Base-by-base conservation (phyloP, 2,888 invertebrate species). In the Dione juno region DNA sequence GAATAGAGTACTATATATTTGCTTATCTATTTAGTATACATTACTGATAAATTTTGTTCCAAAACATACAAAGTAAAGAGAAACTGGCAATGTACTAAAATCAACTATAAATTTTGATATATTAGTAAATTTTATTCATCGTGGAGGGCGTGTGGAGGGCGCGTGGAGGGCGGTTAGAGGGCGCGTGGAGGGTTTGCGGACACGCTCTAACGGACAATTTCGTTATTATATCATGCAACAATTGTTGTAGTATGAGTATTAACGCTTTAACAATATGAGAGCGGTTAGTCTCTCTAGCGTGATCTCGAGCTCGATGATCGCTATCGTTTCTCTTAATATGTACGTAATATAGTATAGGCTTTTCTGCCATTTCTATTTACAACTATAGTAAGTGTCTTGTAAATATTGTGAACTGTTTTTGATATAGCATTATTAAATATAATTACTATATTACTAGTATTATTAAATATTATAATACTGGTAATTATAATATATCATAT, bases 181-280 rank as follows among this genome's bases (percentile, higher is more conserved):
- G n/a, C n/a, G n/a, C n/a, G 65, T 21, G 43, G 35, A 66, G 58
- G 19, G 66, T n/a, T 43, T 43, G 61, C 61, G 66, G 59, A 66
- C 52, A 66, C 53, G 70, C 53, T 70, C 70, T 61, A 66, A 45
- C 70, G 66, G 19, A 70, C 59, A 70, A 70, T 66, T 66, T 66
- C 45, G 70, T 70, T 66, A 66, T 70, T 59, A 70, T 61, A 61
- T 64, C 57, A 66, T 45, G 53, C 66, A 70, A 70, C 66, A 59
- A 70, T 66, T 70, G 66, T 59, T 59, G 59, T 61, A n/a, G n/a
- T n/a, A n/a, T n/a, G n/a, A 41, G 52, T 66, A 54, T 66, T 66
- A 66, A 37, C 65, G 65, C 65, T 69, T 41, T 41, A 57, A 52
- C 28, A 52, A 41, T 41, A 59, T 52, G 59, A 61, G 45, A 54